A percentile compares a stretch with the other conserved stretches of the same genome.
phyloP scores from a whole-genome alignment of 2,888 invertebrate species.

The Drosophila incognita region DNA sequence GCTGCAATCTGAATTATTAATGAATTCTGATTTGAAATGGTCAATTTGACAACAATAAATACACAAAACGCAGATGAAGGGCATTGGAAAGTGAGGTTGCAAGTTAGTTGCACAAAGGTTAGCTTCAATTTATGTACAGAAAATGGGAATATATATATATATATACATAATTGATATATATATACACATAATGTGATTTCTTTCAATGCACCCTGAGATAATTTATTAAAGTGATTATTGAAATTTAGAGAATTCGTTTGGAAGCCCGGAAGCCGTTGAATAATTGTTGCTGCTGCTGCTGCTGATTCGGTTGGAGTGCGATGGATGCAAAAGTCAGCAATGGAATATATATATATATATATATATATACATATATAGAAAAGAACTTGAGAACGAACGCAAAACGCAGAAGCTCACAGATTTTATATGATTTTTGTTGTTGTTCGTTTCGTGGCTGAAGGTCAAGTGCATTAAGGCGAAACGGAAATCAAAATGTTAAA shows the following conservation, averaged over 20 bases:
- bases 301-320: constrained; percentile 44
- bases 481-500: constrained; percentile 77
- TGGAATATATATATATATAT: constrained; percentile 7
- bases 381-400: constrained; percentile 43
- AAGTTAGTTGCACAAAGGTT: background rate
- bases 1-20: background rate
- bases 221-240: constrained; percentile 9
- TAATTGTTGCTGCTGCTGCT: constrained; percentile 6
- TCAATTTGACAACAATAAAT: background rate
- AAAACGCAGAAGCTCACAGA: constrained; percentile 14
- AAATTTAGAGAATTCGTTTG: constrained; percentile 6
- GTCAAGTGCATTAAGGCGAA: constrained; percentile 81
- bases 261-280: constrained; percentile 26
- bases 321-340: constrained; percentile 15
- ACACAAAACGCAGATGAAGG: background rate
- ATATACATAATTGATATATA: too few relatives aligned
- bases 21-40: background rate
- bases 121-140: background rate
- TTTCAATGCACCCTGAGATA: background rate
- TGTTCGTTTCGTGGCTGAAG: constrained; percentile 52
- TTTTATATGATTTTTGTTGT: constrained; percentile 17
- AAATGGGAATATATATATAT: background rate
- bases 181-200: background rate
- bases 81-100: background rate
- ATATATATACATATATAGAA: background rate